These are phyloP conservation scores for Pemphigus obesinymphae DNA, from an alignment of 1,140 invertebrate species.

Conservation along the genomic window DNA sequence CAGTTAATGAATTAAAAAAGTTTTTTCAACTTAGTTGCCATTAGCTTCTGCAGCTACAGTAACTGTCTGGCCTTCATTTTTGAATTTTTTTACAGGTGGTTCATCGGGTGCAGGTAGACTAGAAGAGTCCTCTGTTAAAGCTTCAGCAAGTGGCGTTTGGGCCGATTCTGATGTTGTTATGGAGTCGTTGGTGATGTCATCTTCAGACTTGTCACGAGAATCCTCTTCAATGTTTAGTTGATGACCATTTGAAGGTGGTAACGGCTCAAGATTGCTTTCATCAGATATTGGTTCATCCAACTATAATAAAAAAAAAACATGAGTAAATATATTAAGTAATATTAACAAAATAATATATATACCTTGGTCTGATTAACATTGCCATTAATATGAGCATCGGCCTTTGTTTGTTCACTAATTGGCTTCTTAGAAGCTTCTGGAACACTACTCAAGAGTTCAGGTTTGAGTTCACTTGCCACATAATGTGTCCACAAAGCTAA, in stretches of 20 bases:
- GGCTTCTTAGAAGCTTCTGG: slow-evolving; percentile 51
- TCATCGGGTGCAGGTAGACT: slow-evolving; percentile 29
- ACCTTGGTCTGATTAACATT: slow-evolving; percentile 45
- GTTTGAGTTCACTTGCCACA: slow-evolving; percentile 74
- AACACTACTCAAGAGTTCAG: slow-evolving; percentile 73
- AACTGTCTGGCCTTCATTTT: slow-evolving; percentile 27
- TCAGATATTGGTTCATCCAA: slow-evolving; percentile 52
- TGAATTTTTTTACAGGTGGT: slow-evolving; percentile 41
- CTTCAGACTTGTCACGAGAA: slow-evolving; percentile 59
- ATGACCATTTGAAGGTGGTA: slow-evolving; percentile 56
- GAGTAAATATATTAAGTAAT: not conserved
- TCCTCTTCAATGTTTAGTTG: slow-evolving; percentile 68
- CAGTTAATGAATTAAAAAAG: too few species aligned
- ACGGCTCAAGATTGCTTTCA: slow-evolving; percentile 45
- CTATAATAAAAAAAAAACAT: not conserved
- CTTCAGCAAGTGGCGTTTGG: slow-evolving; percentile 35
- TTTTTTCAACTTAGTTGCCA: slow-evolving; percentile 30
- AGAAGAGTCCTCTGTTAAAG: slow-evolving; percentile 43
- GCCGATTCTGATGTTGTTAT: slow-evolving; percentile 45
- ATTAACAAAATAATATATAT: slow-evolving; percentile 35
- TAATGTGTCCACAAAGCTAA: slow-evolving; percentile 86
- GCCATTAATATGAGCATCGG: slow-evolving; percentile 45
- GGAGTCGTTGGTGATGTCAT: slow-evolving; percentile 46
- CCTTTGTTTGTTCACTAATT: slow-evolving; percentile 41
- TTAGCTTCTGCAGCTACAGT: slow-evolving; percentile 35